Evolutionary conservation across 2,113 vertebrate genomes (phyloP), one percentile per base, ranked within the genome.

Genomic region (Cyprinodon brontotheroides): DNA sequence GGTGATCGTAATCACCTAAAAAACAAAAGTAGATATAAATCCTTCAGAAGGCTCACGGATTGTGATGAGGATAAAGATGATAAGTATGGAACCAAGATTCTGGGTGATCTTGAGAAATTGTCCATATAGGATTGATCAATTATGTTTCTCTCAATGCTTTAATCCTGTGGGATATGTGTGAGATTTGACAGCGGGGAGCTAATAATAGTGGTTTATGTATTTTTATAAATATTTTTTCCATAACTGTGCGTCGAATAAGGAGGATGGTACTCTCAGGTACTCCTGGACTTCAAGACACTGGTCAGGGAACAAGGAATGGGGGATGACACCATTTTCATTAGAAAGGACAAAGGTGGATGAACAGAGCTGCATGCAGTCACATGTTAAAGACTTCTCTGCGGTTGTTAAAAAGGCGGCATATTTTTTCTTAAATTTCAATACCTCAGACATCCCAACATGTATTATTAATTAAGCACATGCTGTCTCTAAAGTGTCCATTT

Each of bases 271-370:
- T n/a, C n/a, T n/a, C n/a, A n/a, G n/a, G n/a, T n/a, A n/a, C n/a
- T n/a, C n/a, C n/a, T n/a, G 0, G 92, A 95, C 40, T 99, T 98
- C 89, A 93, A 86, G 84, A 93, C 92, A 47, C 81, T 96, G 43
- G 95, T 92, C 60, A 81, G 87, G 83, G 77, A 95, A 0, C 89
- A 95, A 77, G 96, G 95, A 47, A 93, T 99, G 78, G 84, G 85
- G 0, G 76, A 89, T 0, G 92, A 95, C n/a, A 74, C 86, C 66
- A 88, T 98, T 53, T 78, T 94, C 78, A 87, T 90, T 10, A 82
- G 94, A 82, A 37, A 85, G 10, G 79, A 98, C 89, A 95, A 89
- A 96, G 96, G 98, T 97, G 68, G 29, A 63, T 20, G 7, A 40
- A 38, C 50, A 61, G n/a, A 73, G 3, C 5, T 36, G 0, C 4